Evolutionary conservation across 2,797 vertebrate species (phyloP).

Genomic region (Pristis pectinata): DNA sequence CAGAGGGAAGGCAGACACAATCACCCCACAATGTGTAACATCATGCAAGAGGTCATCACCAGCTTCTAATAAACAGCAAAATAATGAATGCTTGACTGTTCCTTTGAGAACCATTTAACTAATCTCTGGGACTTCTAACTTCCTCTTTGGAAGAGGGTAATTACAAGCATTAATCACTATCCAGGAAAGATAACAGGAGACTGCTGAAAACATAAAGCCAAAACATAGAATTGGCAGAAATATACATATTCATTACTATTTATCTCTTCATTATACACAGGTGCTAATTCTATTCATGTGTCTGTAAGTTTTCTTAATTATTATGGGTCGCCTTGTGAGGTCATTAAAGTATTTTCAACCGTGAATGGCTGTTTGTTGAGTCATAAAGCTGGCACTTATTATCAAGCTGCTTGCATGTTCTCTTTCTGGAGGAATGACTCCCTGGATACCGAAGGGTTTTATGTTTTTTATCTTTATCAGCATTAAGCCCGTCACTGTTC

Average conservation of each 20-base stretch:
- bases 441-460: neutral
- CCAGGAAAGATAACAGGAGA: neutral
- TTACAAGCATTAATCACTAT: neutral
- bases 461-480: neutral
- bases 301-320: neutral
- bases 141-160: neutral
- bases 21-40: neutral
- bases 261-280: neutral
- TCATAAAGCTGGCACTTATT: neutral
- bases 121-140: neutral
- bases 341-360: neutral
- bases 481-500: neutral
- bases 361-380: neutral
- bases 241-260: neutral
- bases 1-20: neutral
- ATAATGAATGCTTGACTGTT: neutral
- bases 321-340: neutral
- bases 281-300: neutral
- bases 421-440: neutral
- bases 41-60: neutral
- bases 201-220: neutral
- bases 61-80: neutral
- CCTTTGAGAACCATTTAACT: neutral
- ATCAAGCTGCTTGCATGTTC: neutral
- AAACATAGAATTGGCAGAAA: neutral